Percentiles rank a stretch among this genome's conserved stretches.
These are phyloP conservation scores for Philopotamus ludificatus DNA, from an alignment of 1,140 invertebrate species.

Conservation along the genomic window DNA sequence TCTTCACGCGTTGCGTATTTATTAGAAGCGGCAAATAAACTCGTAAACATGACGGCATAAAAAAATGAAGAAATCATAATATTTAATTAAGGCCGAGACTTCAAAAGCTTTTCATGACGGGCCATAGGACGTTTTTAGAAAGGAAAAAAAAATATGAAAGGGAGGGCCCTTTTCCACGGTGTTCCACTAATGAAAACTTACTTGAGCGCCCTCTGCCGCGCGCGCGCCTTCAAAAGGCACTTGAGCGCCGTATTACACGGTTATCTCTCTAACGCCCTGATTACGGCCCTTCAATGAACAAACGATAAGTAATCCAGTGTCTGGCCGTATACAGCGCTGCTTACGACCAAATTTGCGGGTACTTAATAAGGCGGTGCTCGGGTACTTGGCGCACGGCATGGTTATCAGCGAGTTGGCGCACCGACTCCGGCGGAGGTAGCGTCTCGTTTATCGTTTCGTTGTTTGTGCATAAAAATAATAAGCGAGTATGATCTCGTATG, in stretches of 20 bases:
- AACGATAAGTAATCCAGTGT: constrained; percentile 21
- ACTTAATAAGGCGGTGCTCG: constrained; percentile 2
- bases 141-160: background rate
- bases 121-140: too few species aligned
- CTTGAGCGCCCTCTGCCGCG: background rate
- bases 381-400: background rate
- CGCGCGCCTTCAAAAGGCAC: constrained; percentile 2
- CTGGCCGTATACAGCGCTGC: background rate
- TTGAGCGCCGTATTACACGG: constrained; percentile 18
- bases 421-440: background rate
- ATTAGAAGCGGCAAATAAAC: too few species aligned
- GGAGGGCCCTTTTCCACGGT: background rate
- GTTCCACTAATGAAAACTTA: constrained; percentile 18
- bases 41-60: too few species aligned
- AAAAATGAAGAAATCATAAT: too few species aligned
- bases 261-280: constrained; percentile 24
- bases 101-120: too few species aligned
- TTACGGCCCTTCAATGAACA: constrained; percentile 24
- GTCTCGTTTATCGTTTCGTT: background rate
- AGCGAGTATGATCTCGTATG: background rate
- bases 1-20: too few species aligned
- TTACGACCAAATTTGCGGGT: background rate
- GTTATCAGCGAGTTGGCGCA: background rate
- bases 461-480: background rate
- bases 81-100: too few species aligned